Conservation (phyloP, 2,113 vertebrate genomes). For the Ictalurus punctatus region DNA sequence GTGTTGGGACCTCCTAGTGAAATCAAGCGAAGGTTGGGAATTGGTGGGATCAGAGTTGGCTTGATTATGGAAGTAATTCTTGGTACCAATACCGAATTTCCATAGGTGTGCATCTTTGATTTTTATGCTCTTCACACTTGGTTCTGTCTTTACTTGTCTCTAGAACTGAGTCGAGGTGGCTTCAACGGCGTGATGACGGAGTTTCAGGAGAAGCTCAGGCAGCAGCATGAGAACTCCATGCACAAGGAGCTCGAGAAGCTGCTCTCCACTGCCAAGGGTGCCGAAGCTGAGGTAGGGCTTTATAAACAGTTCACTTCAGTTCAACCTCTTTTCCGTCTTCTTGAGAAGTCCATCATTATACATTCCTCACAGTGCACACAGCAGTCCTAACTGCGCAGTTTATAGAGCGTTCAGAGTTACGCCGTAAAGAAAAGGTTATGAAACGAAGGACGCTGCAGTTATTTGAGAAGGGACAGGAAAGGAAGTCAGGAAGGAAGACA, state of each 20-base stretch:
- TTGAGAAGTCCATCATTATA: not conserved
- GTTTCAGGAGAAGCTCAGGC: constrained; percentile 85
- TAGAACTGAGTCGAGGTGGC: constrained; percentile 79
- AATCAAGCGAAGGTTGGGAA: no score
- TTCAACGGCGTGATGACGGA: constrained; percentile 79
- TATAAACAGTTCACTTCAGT: not conserved
- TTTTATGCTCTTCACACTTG: not conserved
- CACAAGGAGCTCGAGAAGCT: constrained; percentile 84
- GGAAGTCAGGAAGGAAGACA: not conserved
- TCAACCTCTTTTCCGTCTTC: not conserved
- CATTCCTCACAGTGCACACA: not conserved
- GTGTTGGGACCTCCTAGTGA: not conserved
- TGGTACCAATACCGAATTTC: not conserved
- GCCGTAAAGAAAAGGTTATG: not conserved
- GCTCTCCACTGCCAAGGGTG: constrained; percentile 71
- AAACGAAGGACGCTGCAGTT: not conserved
- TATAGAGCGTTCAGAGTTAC: no score
- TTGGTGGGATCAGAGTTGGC: not conserved
- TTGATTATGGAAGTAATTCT: not conserved
- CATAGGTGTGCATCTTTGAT: not conserved
- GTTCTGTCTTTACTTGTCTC: not conserved
- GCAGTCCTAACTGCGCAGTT: not conserved
- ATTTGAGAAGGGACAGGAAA: not conserved
- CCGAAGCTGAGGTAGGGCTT: constrained; percentile 68
- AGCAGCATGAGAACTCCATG: constrained; percentile 84